Evolutionary conservation across 2,888 invertebrate genomes (phyloP).

Genomic region (Drosophila bunnanda): DNA sequence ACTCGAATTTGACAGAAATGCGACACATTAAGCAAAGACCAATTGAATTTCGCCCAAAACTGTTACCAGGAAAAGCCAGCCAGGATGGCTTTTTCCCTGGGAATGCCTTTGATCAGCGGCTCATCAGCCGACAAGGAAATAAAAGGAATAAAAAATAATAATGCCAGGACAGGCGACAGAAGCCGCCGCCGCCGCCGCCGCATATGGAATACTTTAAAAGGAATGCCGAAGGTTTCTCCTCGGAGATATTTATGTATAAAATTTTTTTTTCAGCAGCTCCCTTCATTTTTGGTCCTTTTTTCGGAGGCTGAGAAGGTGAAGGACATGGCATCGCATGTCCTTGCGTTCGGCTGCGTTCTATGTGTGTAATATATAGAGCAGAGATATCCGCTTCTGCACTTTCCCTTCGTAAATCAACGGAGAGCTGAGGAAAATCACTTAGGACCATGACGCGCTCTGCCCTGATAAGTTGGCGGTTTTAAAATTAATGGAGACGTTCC

Average conservation of each 20-base stretch:
- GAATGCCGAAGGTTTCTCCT: slow-evolving; percentile 40
- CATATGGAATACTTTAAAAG: slow-evolving; percentile 44
- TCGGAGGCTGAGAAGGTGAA: slow-evolving; percentile 56
- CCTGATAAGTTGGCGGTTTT: slow-evolving; percentile 70
- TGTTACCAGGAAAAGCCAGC: slow-evolving; percentile 8
- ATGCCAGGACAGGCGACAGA: slow-evolving; percentile 28
- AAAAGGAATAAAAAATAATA: slow-evolving; percentile 39
- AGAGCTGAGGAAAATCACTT: slow-evolving; percentile 66
- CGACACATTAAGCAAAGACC: slow-evolving; percentile 23
- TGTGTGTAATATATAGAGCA: slow-evolving; percentile 32
- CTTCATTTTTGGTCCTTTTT: slow-evolving; percentile 11
- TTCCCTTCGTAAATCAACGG: slow-evolving; percentile 59
- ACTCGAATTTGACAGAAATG: slow-evolving; percentile 18
- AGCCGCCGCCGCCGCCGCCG: slow-evolving; percentile 21
- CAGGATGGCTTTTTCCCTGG: not conserved
- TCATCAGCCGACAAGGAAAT: slow-evolving; percentile 25
- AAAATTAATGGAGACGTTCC: slow-evolving; percentile 72
- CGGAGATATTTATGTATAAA: slow-evolving; percentile 48
- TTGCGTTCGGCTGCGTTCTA: slow-evolving; percentile 33
- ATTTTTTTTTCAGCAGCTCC: slow-evolving; percentile 26
- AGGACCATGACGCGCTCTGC: slow-evolving; percentile 61
- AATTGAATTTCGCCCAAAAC: slow-evolving; percentile 22
- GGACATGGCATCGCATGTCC: slow-evolving; percentile 58
- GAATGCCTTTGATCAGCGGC: slow-evolving; percentile 49
- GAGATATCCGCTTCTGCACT: slow-evolving; percentile 27